Evolutionary conservation across 2,113 vertebrate genomes (phyloP), one percentile per base, ranked within the genome.

Genomic region (Narcine bancroftii): DNA sequence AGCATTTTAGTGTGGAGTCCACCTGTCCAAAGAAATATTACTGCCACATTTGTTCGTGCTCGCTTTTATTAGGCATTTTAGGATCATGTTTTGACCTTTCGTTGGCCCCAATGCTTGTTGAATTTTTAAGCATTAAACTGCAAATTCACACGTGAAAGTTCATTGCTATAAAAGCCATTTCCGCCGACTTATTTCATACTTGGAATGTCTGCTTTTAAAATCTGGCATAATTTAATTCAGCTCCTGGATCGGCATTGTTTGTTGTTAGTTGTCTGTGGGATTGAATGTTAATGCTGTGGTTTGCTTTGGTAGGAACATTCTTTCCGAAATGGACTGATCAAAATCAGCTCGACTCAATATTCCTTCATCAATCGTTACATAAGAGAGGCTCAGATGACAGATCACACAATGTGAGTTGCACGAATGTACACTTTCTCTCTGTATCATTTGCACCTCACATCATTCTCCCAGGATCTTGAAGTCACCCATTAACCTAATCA

Each of bases 341-440:
- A 97, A 95, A 96, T 97, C 93, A 97, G 96, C 93, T 96, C 95
- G 92, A 94, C 92, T 33, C 96, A 96, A 81, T 97, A 97, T 92
- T 93, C 87, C 7, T 85, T 93, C 77, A 96, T 96, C 15, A 97
- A 96, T 76, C 94, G 45, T 36, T 95, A 96, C 15, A 96, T 97
- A 94, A 95, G 93, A 92, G 94, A 77, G 15, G 92, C 92, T 11
- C 95, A 94, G 81, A 91, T 92, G 33, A 93, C 93, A 89, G 93
- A 95, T 92, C 92, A 81, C 26, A 92, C 92, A n/a, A 93, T 24
- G 97, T 97, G 93, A 97, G 96, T 96, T 93, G 47, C 91, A n/a
- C 29, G 21, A 89, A 89, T 89, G 65, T 24, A 11, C 60, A 45
- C 19, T 65, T n/a, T 2, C 17, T 36, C 85, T 17, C 9, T 7